phyloP scores from a whole-genome alignment of 2,113 vertebrate species.

The Aspiorhynchus laticeps region DNA sequence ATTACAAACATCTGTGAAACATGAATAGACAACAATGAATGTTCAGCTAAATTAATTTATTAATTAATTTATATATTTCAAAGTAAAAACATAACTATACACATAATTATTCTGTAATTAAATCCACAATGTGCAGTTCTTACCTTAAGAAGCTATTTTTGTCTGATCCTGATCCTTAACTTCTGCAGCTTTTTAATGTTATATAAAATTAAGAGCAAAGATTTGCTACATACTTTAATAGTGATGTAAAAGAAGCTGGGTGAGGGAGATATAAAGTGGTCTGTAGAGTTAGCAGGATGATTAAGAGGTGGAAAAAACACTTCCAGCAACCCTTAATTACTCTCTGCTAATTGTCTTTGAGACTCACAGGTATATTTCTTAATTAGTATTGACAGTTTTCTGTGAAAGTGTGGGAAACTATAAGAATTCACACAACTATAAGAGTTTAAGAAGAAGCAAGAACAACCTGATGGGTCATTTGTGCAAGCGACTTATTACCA shows the following conservation, averaged over 20 bases:
- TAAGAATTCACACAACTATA: neutral
- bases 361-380: conserved; percentile 24
- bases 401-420: neutral
- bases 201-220: neutral
- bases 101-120: neutral
- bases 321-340: conserved; percentile 27
- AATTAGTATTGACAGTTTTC: conserved; percentile 35
- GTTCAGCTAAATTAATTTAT: no score
- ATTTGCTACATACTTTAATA: neutral
- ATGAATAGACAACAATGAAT: neutral
- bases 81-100: neutral
- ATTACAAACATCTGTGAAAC: neutral
- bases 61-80: neutral
- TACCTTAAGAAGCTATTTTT: neutral
- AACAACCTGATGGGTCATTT: neutral
- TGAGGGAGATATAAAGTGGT: neutral
- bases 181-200: neutral
- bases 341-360: conserved; percentile 39
- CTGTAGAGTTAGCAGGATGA: conserved; percentile 17
- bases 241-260: neutral
- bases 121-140: neutral
- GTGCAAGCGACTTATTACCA: no score
- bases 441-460: neutral
- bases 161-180: neutral
- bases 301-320: conserved; percentile 12